Conservation (phyloP, 2,113 vertebrate genomes). For the Zosterops hypoxanthus region DNA sequence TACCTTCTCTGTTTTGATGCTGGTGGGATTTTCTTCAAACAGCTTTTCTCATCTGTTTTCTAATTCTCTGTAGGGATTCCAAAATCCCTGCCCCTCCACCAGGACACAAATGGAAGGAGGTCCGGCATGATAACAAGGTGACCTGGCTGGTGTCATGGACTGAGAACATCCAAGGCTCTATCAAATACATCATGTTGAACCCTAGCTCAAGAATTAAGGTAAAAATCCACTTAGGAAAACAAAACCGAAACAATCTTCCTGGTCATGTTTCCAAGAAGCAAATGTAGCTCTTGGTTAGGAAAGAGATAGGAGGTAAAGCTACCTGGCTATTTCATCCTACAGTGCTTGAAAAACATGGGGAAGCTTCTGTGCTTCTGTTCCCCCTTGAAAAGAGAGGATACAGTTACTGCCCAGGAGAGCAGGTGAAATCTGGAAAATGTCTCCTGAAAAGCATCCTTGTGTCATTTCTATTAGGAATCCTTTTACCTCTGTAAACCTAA, state of each 20-base stretch:
- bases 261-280: neutral
- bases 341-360: neutral
- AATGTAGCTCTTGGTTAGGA: neutral
- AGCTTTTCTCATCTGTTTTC: neutral
- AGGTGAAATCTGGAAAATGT: neutral
- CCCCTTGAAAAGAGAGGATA: neutral
- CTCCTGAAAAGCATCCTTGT: neutral
- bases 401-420: neutral
- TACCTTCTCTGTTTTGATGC: neutral
- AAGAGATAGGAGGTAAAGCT: neutral
- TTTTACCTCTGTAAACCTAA: neutral
- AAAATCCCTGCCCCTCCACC: conserved; percentile 88
- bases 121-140: conserved; percentile 94
- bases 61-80: conserved; percentile 82
- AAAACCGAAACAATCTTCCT: neutral
- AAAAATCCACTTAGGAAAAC: neutral
- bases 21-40: neutral
- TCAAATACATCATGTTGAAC: conserved; percentile 98
- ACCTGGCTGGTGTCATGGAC: conserved; percentile 98
- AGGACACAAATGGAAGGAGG: conserved; percentile 94
- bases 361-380: neutral
- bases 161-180: conserved; percentile 96
- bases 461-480: neutral
- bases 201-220: conserved; percentile 98
- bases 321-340: neutral